These are phyloP conservation scores for Pelagia noctiluca DNA, from an alignment of 30 jellyfish, hydroid and myxozoan species.

Conservation along the genomic window DNA sequence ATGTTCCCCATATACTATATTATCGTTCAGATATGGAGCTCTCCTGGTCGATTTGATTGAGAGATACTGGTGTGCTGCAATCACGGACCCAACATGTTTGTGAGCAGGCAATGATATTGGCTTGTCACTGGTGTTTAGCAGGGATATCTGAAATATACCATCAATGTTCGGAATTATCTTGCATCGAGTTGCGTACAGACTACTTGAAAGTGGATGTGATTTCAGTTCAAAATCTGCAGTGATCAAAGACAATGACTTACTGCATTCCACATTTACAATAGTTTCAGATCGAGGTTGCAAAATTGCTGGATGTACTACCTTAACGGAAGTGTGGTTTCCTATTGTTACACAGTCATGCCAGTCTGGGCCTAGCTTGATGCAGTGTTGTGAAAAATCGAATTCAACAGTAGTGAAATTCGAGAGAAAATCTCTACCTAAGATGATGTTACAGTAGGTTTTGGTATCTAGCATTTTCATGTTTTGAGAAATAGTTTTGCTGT, in stretches of 20 bases:
- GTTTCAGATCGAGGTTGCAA: constrained; percentile 37
- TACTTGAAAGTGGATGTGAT: neutral
- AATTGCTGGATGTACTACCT: neutral
- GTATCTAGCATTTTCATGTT: constrained; percentile 28
- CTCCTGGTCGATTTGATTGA: constrained; percentile 8
- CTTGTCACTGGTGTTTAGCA: constrained; percentile 20
- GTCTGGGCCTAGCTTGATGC: constrained; percentile 18
- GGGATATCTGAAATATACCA: constrained; percentile 43
- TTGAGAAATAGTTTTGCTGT: constrained; percentile 11
- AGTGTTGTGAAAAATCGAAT: neutral
- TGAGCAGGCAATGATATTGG: neutral
- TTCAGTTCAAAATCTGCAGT: constrained; percentile 12
- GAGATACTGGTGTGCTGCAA: constrained; percentile 21
- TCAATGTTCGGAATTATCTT: constrained; percentile 35
- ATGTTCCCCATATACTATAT: constrained; percentile 18
- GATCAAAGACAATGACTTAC: constrained; percentile 12
- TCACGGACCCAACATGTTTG: constrained; percentile 16
- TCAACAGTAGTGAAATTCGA: constrained; percentile 13
- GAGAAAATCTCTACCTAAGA: constrained; percentile 51
- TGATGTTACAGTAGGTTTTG: constrained; percentile 38
- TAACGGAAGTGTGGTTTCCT: neutral
- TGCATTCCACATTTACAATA: constrained; percentile 44
- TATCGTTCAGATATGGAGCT: constrained; percentile 27
- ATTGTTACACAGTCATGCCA: constrained; percentile 38
- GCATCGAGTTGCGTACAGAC: constrained; percentile 43